Base-by-base conservation (phyloP, 2,113 vertebrate genomes). In the Cyphomyrus plagiostoma region DNA sequence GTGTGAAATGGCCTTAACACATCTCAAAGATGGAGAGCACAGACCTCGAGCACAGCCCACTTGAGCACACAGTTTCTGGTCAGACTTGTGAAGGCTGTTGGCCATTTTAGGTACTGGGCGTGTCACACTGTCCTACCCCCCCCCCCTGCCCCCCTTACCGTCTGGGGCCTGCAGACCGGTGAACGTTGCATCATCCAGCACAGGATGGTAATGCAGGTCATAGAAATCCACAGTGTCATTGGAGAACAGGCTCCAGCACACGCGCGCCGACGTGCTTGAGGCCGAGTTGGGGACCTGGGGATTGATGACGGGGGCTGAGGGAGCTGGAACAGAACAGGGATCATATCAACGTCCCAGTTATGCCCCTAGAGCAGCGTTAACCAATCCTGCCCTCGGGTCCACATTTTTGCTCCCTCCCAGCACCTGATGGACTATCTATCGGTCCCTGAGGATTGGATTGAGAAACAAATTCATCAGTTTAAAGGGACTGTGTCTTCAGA, bases 271-370 rank as follows among this genome's bases (percentile, higher is more conserved):
- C 0, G 97, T 97, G 9, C 95, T 95, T 0, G 97, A 96, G 88
- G 98, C 98, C 3, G 97, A 98, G 94, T 95, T 98, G 62, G 96
- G 95, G 56, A 94, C 93, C 94, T 99, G 98, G 0, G 97, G 97
- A 92, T 97, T 99, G 92, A 99, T 98, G 15, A 98, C 97, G 4
- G 98, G 98, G 17, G 98, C 97, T 45, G 97, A 98, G n/a, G 98
- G 98, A 92, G 97, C 98, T 98, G 90, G n/a, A 92, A 92, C 15
- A 49, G 92, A 13, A 39, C 70, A 19, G 70, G 30, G 70, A 4
- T 39, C 8, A 66, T 66, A 66, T 66, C 3, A 87, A 85, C 1
- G 17, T n/a, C 82, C 46, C 15, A 6, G 45, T 52, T 52, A 30
- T 52, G 45, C 17, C 4, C 21, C 19, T 45, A 48, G 23, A 46